Percentiles rank a stretch among this genome's conserved stretches.
Evolutionary conservation across 2,113 vertebrate species (phyloP).

Genomic region (Narcine bancroftii): DNA sequence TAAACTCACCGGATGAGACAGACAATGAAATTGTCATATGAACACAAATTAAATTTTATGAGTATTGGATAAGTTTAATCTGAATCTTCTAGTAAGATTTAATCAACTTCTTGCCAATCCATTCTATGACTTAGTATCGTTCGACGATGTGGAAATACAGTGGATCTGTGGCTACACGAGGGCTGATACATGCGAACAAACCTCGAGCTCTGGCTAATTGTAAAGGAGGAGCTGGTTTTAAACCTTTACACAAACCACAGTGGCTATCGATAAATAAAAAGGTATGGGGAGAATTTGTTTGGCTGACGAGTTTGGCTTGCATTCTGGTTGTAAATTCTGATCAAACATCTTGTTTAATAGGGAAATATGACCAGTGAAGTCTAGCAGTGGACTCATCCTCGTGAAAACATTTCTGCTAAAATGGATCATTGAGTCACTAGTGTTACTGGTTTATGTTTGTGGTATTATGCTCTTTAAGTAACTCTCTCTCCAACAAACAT

Average conservation of each 20-base stretch:
- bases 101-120: background rate
- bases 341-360: background rate
- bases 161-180: slow-evolving; percentile 75
- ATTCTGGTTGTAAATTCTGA: background rate
- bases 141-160: slow-evolving; percentile 67
- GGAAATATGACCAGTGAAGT: background rate
- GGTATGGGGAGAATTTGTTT: slow-evolving; percentile 53
- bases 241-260: slow-evolving; percentile 84
- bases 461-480: background rate
- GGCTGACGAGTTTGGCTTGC: background rate
- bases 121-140: slow-evolving; percentile 54
- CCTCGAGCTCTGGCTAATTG: slow-evolving; percentile 60
- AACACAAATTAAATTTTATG: background rate
- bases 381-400: background rate
- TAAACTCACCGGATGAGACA: no score
- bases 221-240: slow-evolving; percentile 72
- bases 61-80: background rate
- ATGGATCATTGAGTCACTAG: background rate
- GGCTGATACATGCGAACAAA: slow-evolving; percentile 80
- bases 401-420: background rate
- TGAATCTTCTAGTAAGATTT: background rate
- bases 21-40: background rate
- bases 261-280: slow-evolving; percentile 84
- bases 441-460: background rate
- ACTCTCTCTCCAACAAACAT: background rate